Evolutionary conservation across 2,797 vertebrate genomes (phyloP).

Genomic region (Sarcoramphus papa): DNA sequence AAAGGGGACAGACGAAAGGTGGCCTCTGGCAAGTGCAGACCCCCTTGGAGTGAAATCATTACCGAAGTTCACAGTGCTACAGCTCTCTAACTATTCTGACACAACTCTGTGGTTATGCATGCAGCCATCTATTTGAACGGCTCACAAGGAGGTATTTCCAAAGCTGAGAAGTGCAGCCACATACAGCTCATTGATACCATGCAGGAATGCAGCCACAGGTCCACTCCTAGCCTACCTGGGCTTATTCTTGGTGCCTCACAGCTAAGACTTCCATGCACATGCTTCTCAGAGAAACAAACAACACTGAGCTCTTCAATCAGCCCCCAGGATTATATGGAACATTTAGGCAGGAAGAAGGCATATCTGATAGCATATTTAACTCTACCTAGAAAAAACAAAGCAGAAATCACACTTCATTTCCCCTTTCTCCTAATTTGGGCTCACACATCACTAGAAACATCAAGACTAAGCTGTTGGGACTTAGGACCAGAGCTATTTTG

Average conservation of each 20-base stretch:
- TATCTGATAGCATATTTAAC: not conserved
- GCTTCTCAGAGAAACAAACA: not conserved
- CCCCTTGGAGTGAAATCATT: not conserved
- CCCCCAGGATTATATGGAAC: not conserved
- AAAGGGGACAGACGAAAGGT: not conserved
- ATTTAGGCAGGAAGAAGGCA: not conserved
- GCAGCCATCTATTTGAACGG: not conserved
- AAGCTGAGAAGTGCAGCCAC: not conserved
- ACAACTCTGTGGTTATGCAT: not conserved
- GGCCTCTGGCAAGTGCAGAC: constrained; percentile 18
- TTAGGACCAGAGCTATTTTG: not conserved
- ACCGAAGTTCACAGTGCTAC: not conserved
- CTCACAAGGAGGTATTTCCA: not conserved
- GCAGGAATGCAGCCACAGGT: not conserved
- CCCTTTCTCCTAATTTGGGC: not conserved
- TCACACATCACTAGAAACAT: not conserved
- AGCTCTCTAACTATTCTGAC: not conserved
- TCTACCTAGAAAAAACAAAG: not conserved
- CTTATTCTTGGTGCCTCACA: not conserved
- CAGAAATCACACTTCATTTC: not conserved
- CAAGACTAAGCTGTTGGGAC: not conserved
- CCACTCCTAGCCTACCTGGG: not conserved
- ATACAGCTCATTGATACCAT: not conserved
- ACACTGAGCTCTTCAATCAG: not conserved
- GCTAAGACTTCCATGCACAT: not conserved